These are phyloP conservation scores for Stictocephala bisonia DNA, from an alignment of 2,888 invertebrate species.

Conservation along the genomic window DNA sequence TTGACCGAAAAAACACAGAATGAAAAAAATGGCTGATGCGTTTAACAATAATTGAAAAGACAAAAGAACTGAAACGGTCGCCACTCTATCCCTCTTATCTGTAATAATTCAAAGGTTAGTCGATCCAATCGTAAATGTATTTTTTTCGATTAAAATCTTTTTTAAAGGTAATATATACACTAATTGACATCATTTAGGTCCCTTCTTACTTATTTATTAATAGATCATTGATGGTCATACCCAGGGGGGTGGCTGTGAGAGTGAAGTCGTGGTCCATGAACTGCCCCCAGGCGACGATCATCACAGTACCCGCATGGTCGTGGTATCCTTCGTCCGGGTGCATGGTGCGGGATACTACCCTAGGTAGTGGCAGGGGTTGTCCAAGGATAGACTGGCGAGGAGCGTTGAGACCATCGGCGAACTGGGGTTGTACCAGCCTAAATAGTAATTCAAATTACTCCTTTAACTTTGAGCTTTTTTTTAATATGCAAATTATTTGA, in stretches of 20 bases:
- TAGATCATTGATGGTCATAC: constrained; percentile 70
- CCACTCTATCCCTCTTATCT: too few species aligned
- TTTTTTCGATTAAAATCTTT: too few species aligned
- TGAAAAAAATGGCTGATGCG: too few species aligned
- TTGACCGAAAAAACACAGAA: too few species aligned
- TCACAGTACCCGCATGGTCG: constrained; percentile 93
- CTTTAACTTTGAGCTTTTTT: too few species aligned
- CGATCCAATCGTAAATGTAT: too few species aligned
- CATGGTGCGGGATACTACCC: constrained; percentile 90
- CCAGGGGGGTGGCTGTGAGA: constrained; percentile 86
- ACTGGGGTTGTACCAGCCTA: constrained; percentile 82
- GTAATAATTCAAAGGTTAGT: too few species aligned
- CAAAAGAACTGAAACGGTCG: too few species aligned
- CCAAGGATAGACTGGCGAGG: constrained; percentile 87
- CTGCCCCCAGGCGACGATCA: constrained; percentile 95
- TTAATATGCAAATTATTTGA: background rate
- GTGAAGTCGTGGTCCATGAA: constrained; percentile 96
- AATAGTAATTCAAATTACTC: constrained; percentile 36
- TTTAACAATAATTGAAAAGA: too few species aligned
- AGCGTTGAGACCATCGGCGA: constrained; percentile 85
- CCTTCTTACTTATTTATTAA: too few species aligned
- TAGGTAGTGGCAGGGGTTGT: constrained; percentile 80
- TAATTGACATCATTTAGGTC: too few species aligned
- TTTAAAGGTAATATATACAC: too few species aligned
- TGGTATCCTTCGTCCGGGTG: constrained; percentile 94